Conservation (phyloP, 1,140 invertebrate genomes). For the Triops longicaudatus region DNA sequence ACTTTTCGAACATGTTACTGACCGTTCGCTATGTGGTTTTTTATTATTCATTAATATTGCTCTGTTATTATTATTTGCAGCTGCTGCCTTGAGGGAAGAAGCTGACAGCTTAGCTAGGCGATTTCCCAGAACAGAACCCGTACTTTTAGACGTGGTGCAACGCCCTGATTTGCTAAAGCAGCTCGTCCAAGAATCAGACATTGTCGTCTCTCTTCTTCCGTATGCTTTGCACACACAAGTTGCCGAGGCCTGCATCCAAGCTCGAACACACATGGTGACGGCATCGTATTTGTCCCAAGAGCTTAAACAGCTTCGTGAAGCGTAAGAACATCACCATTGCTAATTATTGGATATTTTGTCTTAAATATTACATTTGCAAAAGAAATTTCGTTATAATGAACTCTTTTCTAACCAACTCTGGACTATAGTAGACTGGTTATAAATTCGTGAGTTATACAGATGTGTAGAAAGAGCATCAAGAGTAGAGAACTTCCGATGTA, state of each 20-base stretch:
- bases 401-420: too few relatives aligned
- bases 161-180: constrained; percentile 59
- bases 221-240: constrained; percentile 75
- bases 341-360: not conserved
- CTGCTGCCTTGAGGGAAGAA: constrained; percentile 78
- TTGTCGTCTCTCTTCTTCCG: constrained; percentile 86
- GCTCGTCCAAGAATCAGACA: constrained; percentile 62
- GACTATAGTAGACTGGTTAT: too few relatives aligned
- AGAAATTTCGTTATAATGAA: too few relatives aligned
- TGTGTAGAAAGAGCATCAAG: too few relatives aligned
- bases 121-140: constrained; percentile 67
- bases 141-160: constrained; percentile 71
- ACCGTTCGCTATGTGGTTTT: too few relatives aligned
- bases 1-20: too few relatives aligned
- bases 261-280: constrained; percentile 87
- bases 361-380: not conserved
- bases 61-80: constrained; percentile 40
- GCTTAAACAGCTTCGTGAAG: constrained; percentile 67
- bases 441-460: too few relatives aligned
- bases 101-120: constrained; percentile 67
- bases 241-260: constrained; percentile 76
- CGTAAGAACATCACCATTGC: constrained; percentile 45
- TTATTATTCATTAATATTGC: not conserved
- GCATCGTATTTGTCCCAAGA: constrained; percentile 86
- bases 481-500: too few relatives aligned